phyloP scores from a whole-genome alignment of 2,797 vertebrate genomes.

The Cynopterus sphinx region DNA sequence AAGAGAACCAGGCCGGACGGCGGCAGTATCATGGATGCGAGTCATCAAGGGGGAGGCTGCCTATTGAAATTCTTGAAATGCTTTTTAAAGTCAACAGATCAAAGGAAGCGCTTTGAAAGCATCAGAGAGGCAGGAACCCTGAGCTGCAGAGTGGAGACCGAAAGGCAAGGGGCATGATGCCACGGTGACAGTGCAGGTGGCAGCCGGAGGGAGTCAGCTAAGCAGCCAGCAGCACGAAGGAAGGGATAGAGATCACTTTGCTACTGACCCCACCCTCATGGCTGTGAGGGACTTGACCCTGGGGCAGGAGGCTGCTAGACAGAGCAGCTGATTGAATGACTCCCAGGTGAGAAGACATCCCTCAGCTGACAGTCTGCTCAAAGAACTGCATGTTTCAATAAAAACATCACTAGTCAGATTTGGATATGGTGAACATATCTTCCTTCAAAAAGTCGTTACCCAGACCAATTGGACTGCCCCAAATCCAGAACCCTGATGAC shows the following conservation, averaged over 20 bases:
- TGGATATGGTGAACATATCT: background rate
- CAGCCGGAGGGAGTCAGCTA: background rate
- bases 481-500: background rate
- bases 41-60: background rate
- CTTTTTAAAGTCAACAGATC: background rate
- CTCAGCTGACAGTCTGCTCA: background rate
- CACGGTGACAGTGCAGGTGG: too few species aligned
- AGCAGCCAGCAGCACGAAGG: background rate
- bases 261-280: background rate
- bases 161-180: background rate
- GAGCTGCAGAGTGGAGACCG: background rate
- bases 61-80: background rate
- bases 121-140: background rate
- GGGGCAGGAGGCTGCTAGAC: too few species aligned
- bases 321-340: background rate
- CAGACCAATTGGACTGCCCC: background rate
- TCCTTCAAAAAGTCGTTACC: background rate
- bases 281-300: background rate
- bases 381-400: background rate
- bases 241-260: too few species aligned
- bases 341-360: background rate
- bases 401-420: background rate
- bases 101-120: background rate
- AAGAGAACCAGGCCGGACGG: background rate
- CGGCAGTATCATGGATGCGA: background rate